A percentile compares a stretch with the other conserved stretches of the same genome.
Evolutionary conservation across 1,140 invertebrate genomes (phyloP).

Genomic region (Araneus ventricosus): DNA sequence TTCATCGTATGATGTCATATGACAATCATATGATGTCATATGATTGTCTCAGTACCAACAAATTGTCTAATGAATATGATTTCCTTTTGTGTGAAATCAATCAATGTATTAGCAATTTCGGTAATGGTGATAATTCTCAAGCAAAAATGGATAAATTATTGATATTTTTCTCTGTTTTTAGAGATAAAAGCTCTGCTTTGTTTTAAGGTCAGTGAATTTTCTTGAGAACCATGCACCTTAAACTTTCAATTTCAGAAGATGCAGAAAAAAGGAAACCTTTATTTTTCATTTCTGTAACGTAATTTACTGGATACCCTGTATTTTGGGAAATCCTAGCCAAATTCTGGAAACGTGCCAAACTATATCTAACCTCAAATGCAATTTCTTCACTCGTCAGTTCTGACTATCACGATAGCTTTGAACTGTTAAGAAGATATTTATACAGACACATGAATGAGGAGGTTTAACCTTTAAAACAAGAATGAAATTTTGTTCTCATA

Average conservation of each 20-base stretch:
- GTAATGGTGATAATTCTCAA: too few species aligned
- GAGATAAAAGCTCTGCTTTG: neutral
- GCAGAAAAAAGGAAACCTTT: neutral
- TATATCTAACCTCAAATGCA: conserved; percentile 21
- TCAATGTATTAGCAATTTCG: too few species aligned
- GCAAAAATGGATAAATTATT: too few species aligned
- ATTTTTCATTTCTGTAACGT: neutral
- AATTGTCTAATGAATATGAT: too few species aligned
- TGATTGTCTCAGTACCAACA: too few species aligned
- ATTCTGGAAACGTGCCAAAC: conserved; percentile 13
- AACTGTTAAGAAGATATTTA: conserved; percentile 9
- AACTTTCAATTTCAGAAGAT: neutral
- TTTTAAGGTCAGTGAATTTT: neutral
- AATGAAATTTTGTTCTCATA: neutral
- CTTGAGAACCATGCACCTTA: neutral
- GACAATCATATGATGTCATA: too few species aligned
- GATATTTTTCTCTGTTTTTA: neutral
- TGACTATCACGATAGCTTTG: neutral
- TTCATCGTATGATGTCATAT: too few species aligned
- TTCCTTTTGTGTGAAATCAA: too few species aligned
- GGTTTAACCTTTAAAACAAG: neutral
- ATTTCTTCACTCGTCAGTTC: neutral
- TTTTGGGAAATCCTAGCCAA: neutral
- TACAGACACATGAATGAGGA: neutral
- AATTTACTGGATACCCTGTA: conserved; percentile 26